These are phyloP conservation scores for Brachionus manjavacas DNA, from an alignment of 1,140 invertebrate species.

Conservation along the genomic window DNA sequence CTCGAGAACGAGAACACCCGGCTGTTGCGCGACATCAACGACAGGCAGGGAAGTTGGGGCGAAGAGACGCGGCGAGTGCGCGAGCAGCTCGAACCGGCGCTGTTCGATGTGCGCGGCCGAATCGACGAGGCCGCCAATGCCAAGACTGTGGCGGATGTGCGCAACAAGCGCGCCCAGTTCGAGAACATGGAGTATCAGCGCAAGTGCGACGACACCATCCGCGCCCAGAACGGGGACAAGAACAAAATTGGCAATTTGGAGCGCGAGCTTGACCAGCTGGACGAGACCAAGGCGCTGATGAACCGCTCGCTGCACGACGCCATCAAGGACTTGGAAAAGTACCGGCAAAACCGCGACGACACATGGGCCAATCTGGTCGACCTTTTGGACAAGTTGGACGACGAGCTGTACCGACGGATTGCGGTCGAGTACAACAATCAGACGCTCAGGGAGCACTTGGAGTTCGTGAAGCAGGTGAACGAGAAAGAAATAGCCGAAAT, in stretches of 20 bases:
- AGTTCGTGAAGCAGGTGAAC: slow-evolving; percentile 32
- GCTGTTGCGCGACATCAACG: neutral
- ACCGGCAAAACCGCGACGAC: neutral
- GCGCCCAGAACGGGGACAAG: neutral
- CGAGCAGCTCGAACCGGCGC: neutral
- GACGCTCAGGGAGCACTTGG: slow-evolving; percentile 12
- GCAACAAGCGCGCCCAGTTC: slow-evolving; percentile 18
- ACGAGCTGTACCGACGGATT: neutral
- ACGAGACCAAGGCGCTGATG: slow-evolving; percentile 11
- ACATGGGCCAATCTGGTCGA: slow-evolving; percentile 9
- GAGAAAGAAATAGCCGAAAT: slow-evolving; percentile 19
- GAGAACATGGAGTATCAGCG: slow-evolving; percentile 27
- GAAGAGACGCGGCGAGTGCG: slow-evolving; percentile 4
- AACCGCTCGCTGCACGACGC: neutral
- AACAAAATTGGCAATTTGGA: slow-evolving; percentile 7
- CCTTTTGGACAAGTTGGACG: neutral
- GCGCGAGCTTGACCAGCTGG: neutral
- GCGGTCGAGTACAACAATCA: slow-evolving; percentile 36
- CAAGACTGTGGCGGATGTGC: slow-evolving; percentile 8
- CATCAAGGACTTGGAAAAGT: neutral
- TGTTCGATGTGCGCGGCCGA: slow-evolving; percentile 2
- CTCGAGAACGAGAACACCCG: slow-evolving; percentile 1
- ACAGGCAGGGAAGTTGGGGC: neutral
- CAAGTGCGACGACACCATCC: neutral
- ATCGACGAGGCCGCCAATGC: slow-evolving; percentile 18